A percentile compares a stretch with the other conserved stretches of the same genome.
These are phyloP conservation scores for Furcifer pardalis DNA, from an alignment of 2,797 vertebrate species.

Conservation along the genomic window DNA sequence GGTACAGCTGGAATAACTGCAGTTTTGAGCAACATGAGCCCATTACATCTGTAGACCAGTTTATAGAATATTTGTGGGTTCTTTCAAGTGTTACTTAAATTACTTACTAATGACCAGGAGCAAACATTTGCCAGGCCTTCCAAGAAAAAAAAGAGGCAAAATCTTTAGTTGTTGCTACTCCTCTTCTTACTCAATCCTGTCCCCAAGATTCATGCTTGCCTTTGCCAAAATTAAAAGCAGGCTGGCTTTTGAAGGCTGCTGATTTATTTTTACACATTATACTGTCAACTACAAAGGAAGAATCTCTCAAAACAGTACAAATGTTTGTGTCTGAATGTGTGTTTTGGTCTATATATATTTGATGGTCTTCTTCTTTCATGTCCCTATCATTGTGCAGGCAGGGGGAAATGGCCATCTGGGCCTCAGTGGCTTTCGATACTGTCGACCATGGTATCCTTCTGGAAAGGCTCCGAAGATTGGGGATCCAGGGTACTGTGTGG, in stretches of 20 bases:
- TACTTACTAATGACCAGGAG: not conserved
- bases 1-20: constrained; percentile 51
- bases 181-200: not conserved
- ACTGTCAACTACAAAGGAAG: constrained; percentile 45
- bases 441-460: too few species aligned
- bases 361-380: too few species aligned
- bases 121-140: too few species aligned
- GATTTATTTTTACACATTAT: constrained; percentile 37
- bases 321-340: constrained; percentile 33
- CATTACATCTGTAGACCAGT: constrained; percentile 41
- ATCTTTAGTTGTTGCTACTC: not conserved
- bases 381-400: too few species aligned
- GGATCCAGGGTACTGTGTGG: too few species aligned
- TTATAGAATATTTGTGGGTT: constrained; percentile 39
- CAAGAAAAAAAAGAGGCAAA: too few species aligned
- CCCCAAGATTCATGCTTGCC: not conserved
- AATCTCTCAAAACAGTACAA: constrained; percentile 47
- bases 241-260: constrained; percentile 6
- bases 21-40: constrained; percentile 45
- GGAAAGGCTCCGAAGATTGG: too few species aligned
- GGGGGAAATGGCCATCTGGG: too few species aligned
- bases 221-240: constrained; percentile 40
- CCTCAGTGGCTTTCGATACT: too few species aligned
- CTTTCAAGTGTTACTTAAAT: constrained; percentile 38
- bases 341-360: too few species aligned